Conservation (phyloP, 2,797 vertebrate genomes). For the Gymnopithys bicolor region DNA sequence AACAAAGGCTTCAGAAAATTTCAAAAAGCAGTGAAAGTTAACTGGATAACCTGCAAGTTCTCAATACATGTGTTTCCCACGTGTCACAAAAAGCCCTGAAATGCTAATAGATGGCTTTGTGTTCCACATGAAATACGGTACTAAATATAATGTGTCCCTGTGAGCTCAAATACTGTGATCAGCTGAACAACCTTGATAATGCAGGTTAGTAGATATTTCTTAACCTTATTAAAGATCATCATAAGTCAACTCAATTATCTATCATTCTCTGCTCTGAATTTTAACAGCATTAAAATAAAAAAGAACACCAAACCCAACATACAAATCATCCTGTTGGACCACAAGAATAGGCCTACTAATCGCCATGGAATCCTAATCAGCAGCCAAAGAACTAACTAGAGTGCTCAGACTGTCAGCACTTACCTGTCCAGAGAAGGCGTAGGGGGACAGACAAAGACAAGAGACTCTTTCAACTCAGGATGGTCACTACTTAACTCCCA, state of each 20-base stretch:
- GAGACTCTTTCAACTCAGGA: neutral
- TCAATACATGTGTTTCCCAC: neutral
- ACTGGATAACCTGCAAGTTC: neutral
- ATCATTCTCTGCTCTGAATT: neutral
- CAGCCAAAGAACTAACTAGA: conserved; percentile 61
- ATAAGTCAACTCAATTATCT: neutral
- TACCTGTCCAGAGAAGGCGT: neutral
- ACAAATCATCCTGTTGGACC: neutral
- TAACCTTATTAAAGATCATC: neutral
- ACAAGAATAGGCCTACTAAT: neutral
- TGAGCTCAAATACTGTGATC: neutral
- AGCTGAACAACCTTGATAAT: neutral
- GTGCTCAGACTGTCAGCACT: conserved; percentile 50
- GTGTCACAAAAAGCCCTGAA: neutral
- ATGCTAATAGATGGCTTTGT: neutral
- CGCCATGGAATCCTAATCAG: conserved; percentile 72
- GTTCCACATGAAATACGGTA: neutral
- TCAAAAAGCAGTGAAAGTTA: neutral
- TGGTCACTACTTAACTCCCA: neutral
- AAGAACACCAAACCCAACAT: neutral
- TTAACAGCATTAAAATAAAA: neutral
- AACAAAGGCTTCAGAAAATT: neutral
- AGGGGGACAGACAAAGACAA: neutral
- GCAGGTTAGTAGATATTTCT: neutral
- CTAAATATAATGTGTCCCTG: neutral